Base-by-base conservation (phyloP, 2,797 vertebrate genomes). In the Cygnus olor region DNA sequence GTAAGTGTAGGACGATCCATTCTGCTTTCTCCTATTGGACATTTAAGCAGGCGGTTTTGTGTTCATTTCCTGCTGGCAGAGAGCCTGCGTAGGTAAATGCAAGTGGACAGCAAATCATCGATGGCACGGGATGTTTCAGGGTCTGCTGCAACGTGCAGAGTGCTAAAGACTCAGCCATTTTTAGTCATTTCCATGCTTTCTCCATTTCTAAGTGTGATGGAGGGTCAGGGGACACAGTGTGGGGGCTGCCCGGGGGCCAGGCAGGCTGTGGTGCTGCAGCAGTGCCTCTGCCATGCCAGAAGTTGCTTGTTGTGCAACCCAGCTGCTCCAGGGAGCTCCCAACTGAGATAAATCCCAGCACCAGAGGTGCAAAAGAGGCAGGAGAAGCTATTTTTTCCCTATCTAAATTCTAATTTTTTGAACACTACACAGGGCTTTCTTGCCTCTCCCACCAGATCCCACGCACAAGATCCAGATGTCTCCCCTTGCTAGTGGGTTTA, bases 221-320 rank as follows among this genome's bases (percentile, higher is more conserved):
- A 14, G 1, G 4, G 3, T 14, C 70, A 6, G 0, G 0, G 34
- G 24, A 28, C n/a, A 40, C 0, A 8, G 11, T 7, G 30, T 36
- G 38, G 30, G n/a, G 53, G 15, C 47, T 53, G 10, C 14, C 56
- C 38, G n/a, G 15, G 51, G 30, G 9, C 17, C 63, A 7, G 64
- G 30, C 63, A 56, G 32, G 27, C 44, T 64, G 32, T 0, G 1
- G 7, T 47, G 79, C 28, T 73, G 61, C 68, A 56, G 47, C 42
- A 38, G 49, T 18, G 36, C 72, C 49, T 53, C 49, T 14, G 5
- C 27, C 28, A 2, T 5, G 10, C 27, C 56, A 14, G 7, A 4
- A 18, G 54, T 8, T 15, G 13, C 12, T 45, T 11, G 18, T 21
- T 19, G 49, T 47, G 83, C n/a, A 47, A 16, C 36, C 21, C 51